Conservation (phyloP, 1,140 invertebrate species). For the Rhagoletis pomonella region DNA sequence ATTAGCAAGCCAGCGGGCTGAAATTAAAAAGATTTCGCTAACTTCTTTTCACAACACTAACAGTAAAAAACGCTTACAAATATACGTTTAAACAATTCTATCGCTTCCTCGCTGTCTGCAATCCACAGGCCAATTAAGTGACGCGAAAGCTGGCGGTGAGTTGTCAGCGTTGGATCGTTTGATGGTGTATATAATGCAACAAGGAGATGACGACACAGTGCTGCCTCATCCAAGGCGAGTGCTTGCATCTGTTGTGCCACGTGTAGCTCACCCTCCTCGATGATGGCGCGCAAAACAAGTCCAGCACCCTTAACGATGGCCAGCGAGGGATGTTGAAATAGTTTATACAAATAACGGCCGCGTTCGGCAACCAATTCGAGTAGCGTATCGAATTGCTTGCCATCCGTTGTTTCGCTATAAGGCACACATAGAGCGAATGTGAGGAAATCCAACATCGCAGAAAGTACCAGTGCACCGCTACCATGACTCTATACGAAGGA, state of each 20-base stretch:
- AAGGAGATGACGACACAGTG: conserved; percentile 93
- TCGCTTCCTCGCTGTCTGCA: conserved; percentile 93
- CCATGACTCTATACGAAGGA: conserved; percentile 79
- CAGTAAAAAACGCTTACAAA: conserved; percentile 79
- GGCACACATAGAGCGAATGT: conserved; percentile 99
- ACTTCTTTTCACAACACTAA: not conserved
- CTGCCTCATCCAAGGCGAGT: conserved; percentile 96
- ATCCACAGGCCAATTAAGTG: conserved; percentile 99
- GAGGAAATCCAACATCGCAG: conserved; percentile 97
- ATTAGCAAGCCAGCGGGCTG: conserved; percentile 91
- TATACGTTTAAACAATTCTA: conserved; percentile 90
- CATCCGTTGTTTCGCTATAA: conserved; percentile 99
- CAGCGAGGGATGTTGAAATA: conserved; percentile 98
- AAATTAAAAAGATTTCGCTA: conserved; percentile 55
- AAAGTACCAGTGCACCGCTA: conserved; percentile 88
- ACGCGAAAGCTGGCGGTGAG: conserved; percentile 93
- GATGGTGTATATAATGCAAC: conserved; percentile 91
- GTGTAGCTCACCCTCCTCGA: conserved; percentile 95
- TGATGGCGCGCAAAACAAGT: conserved; percentile 96
- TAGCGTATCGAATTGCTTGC: conserved; percentile 96
- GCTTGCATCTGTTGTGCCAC: conserved; percentile 96
- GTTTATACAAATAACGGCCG: conserved; percentile 92
- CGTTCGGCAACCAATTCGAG: conserved; percentile 94
- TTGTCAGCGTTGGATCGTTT: conserved; percentile 84
- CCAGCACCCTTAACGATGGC: conserved; percentile 99